Evolutionary conservation across 2,113 vertebrate genomes (phyloP), one percentile per base, ranked within the genome.

Genomic region (Regulus satrapa): DNA sequence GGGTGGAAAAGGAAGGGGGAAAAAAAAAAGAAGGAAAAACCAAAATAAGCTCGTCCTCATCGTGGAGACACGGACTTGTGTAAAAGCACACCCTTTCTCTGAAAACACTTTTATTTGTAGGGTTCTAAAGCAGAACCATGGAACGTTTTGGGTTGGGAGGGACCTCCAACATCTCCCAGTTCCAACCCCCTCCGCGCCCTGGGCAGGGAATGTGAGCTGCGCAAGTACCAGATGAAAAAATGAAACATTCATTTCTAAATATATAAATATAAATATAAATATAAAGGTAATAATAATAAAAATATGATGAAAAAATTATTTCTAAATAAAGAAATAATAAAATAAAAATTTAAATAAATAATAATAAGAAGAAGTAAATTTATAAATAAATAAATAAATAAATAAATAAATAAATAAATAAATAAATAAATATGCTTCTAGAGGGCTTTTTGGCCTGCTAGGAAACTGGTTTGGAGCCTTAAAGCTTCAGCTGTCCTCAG

Each of bases 61-160:
- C 36, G 43, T 4, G 26, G 32, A 58, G 16, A 21, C 14, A 16
- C 0, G 0, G 15, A 18, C 8, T 74, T 40, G 5, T 58, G 20
- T 38, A 77, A 66, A 94, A 52, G 2, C 4, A 38, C 12, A 17
- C 0, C 1, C 5, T 24, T 51, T 52, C 55, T 68, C 20, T 7
- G 5, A 25, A 68, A 85, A 25, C 5, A 5, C 14, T 55, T 67
- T 38, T n/a, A 67, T 76, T 82, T 79, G 38, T 28, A 28, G 31
- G 4, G 14, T 23, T 72, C 67, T 87, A 21, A 69, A 85, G 17
- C 5, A 41, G 55, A 55, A 28, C 38, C 46, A 14, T 83, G 23
- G n/a, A 61, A 36, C 0, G 0, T 12, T 41, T 17, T 48, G 62
- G n/a, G 18, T 32, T 41, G 21, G 14, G 48, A 41, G 6, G 14